Base-by-base conservation (phyloP, 1,140 invertebrate genomes). In the Hirudo medicinalis region DNA sequence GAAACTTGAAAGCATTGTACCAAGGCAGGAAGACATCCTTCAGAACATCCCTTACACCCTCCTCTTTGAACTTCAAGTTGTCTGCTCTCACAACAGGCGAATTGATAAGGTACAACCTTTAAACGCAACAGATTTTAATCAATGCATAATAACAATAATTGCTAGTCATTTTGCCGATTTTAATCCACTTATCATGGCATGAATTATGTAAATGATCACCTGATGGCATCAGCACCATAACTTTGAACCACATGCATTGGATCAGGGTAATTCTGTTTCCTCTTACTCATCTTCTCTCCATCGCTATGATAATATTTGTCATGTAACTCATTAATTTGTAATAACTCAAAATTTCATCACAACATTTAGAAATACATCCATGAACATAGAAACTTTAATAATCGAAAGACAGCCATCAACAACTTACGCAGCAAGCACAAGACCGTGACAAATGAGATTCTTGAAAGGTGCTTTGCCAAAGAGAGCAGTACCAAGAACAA, bases 221-320 rank as follows among this genome's bases (percentile, higher is more conserved):
- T 86, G 8, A 99, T 82, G 29, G 96, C 93, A 85, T 99, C 97
- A 1, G 95, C 95, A 20, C 97, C 96, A 84, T 92, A 98, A 80
- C 96, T 94, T 69, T 88, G 81, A 0, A 98, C 88, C 63, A 99
- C 84, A 76, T 91, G 88, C 82, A 94, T 85, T 0, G 96, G 95
- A 84, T 99, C 93, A 0, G 96, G 95, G 83, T 97, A 99, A 81
- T 99, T 99, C 81, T 97, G 96, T 83, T 97, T 97, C 20, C 95
- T 86, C 80, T 99, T 99, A 0, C 94, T 97, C 96, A 99, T 99
- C 82, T 99, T 99, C 80, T 97, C 92, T 5, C 96, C 95, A 85
- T 99, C 96, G 63, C 89, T 49, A 49, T 15, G 25, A 68, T 69
- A 29, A 69, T 32, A 13, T 11, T 63, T 32, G 15, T 25, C 15